Percentiles rank a stretch among this genome's conserved stretches.
Conservation (phyloP, 2,797 vertebrate genomes). For the Gephyroberyx darwinii region DNA sequence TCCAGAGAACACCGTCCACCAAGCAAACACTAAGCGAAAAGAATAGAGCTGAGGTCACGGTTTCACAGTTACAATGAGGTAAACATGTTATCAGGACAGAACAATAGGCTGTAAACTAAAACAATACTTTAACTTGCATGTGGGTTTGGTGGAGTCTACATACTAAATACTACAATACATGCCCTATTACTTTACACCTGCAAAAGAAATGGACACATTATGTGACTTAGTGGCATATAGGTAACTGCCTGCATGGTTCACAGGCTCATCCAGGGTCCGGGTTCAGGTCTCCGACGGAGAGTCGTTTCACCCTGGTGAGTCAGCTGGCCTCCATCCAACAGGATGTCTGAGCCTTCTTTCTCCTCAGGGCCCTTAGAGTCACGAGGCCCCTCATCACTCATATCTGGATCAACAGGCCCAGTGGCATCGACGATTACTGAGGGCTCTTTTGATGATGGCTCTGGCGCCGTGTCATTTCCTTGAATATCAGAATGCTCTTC, state of each 20-base stretch:
- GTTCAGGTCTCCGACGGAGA: conserved; percentile 79
- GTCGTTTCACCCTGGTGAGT: conserved; percentile 51
- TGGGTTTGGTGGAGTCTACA: conserved; percentile 8
- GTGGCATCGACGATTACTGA: conserved; percentile 48
- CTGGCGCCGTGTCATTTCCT: conserved; percentile 39
- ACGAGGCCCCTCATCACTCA: conserved; percentile 47
- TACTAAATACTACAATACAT: background rate
- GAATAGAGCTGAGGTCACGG: conserved; percentile 8
- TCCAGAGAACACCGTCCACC: background rate
- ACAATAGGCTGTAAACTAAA: conserved; percentile 36
- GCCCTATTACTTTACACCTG: background rate
- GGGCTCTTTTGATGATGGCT: conserved; percentile 43
- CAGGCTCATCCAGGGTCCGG: conserved; percentile 76
- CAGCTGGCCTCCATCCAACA: conserved; percentile 27
- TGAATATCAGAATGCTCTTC: conserved; percentile 44
- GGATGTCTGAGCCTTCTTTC: conserved; percentile 12
- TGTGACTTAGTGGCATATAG: background rate
- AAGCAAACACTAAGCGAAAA: conserved; percentile 20
- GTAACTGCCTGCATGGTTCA: conserved; percentile 51
- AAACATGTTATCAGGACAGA: conserved; percentile 31
- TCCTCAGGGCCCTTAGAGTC: conserved; percentile 41
- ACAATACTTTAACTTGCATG: conserved; percentile 33
- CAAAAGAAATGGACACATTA: conserved; percentile 12
- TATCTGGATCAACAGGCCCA: conserved; percentile 22
- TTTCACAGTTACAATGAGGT: conserved; percentile 30